phyloP scores from a whole-genome alignment of 2,797 vertebrate species.

The Muscicapa comitata region DNA sequence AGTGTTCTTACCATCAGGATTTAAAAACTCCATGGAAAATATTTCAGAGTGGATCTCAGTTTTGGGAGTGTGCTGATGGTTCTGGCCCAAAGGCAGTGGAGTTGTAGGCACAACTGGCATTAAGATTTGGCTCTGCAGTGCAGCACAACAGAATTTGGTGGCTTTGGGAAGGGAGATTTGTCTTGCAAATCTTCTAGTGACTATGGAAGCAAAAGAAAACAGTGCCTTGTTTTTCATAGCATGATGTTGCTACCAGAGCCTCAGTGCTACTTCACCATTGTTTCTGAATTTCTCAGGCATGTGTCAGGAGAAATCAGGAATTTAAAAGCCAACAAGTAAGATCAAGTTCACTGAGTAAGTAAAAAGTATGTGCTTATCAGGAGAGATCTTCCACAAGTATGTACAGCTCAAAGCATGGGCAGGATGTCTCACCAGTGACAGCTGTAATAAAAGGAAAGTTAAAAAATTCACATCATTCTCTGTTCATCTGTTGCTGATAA shows the following conservation, averaged over 20 bases:
- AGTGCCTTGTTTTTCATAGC: not conserved
- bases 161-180: not conserved
- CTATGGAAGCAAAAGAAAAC: not conserved
- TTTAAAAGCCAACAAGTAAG: constrained; percentile 17
- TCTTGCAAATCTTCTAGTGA: not conserved
- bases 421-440: constrained; percentile 19
- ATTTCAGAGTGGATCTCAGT: not conserved
- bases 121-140: not conserved
- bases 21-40: not conserved
- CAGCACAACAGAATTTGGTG: not conserved
- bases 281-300: not conserved
- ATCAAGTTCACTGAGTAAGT: constrained; percentile 31
- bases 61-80: not conserved
- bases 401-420: not conserved
- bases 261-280: not conserved
- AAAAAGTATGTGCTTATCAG: constrained; percentile 30
- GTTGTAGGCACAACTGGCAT: not conserved
- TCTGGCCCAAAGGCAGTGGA: not conserved
- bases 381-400: constrained; percentile 20
- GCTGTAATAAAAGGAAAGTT: not conserved
- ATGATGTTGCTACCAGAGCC: not conserved
- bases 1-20: not conserved
- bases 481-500: constrained; percentile 3
- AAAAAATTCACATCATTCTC: not conserved
- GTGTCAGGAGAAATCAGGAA: not conserved